Base-by-base conservation (phyloP, 2,113 vertebrate genomes). In the Hyla sarda region DNA sequence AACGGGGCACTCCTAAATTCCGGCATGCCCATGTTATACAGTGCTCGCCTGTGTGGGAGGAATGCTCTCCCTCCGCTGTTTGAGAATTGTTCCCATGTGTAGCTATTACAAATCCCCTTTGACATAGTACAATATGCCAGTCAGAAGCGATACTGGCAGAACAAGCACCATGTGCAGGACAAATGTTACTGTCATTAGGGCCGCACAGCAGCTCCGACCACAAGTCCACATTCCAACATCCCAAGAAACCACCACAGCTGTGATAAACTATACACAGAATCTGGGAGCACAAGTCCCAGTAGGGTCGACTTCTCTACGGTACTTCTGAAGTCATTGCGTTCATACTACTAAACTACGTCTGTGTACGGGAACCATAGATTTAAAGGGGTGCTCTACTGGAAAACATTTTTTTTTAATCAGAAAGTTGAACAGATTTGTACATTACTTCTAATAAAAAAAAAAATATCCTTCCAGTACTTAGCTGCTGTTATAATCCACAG, bases 71-170 rank as follows among this genome's bases (percentile, higher is more conserved):
- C 52, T 62, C 45, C 72, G 16, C 25, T 84, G 37, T 16, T 30
- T 32, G 76, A 47, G 76, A 60, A 87, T 87, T 87, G 67, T 72
- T 87, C 85, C 85, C 85, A 82, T 87, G 85, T 87, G 85, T 87
- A 60, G 60, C 69, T 32, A 60, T 87, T 86, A 80, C 52, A 79
- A 32, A 73, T 79, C 84, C 58, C 65, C 84, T 72, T 72, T 87
- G 85, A 81, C 85, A 60, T 41, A 37, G 67, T 73, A 82, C 85
- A 87, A 74, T 81, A 82, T 82, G 52, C 67, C 85, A 87, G 85
- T 87, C 85, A 87, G 77, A 54, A 72, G 65, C 23, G n/a, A 41
- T 23, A 16, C 84, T 52, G 48, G 76, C 84, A 85, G 19, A 62
- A 79, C 62, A 79, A 74, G 54, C 67, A 48, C 47, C 85, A 87